Evolutionary conservation across 2,797 vertebrate species (phyloP).

Genomic region (Scolopax bukidnonensis): DNA sequence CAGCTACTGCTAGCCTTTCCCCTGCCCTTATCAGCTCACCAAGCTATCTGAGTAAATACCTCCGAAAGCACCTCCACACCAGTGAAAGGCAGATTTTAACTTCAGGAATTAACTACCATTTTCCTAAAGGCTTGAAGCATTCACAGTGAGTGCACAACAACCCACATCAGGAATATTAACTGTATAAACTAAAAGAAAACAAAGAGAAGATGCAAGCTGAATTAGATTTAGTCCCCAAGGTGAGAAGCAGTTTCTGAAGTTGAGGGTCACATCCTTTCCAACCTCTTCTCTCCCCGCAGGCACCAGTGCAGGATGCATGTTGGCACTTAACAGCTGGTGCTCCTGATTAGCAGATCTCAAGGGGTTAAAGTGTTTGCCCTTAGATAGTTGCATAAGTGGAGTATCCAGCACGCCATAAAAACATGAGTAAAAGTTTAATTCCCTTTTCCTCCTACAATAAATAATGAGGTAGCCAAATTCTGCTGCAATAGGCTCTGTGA

Average conservation of each 20-base stretch:
- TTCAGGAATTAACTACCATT: slow-evolving; percentile 42
- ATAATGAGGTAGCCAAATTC: not conserved
- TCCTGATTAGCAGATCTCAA: slow-evolving; percentile 56
- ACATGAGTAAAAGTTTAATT: not conserved
- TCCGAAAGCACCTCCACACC: not conserved
- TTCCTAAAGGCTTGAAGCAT: slow-evolving; percentile 39
- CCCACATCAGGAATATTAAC: slow-evolving; percentile 22
- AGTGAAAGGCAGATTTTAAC: slow-evolving; percentile 29
- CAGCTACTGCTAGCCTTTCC: not conserved
- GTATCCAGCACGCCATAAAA: not conserved
- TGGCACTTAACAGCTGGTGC: slow-evolving; percentile 56
- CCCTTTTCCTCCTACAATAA: not conserved
- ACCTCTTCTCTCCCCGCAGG: not conserved
- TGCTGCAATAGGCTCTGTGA: not conserved
- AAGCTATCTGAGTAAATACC: not conserved
- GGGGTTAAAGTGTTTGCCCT: slow-evolving; percentile 60
- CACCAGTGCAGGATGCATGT: not conserved
- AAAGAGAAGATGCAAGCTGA: slow-evolving; percentile 12
- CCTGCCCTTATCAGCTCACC: not conserved
- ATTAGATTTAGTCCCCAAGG: slow-evolving; percentile 45
- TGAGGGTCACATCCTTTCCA: slow-evolving; percentile 41
- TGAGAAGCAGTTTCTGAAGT: slow-evolving; percentile 25
- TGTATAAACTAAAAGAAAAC: slow-evolving; percentile 23
- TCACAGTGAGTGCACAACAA: slow-evolving; percentile 13
- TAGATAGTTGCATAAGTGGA: not conserved